These are phyloP conservation scores for Myotis brandtii DNA, from an alignment of 2,113 vertebrate genomes.

Conservation along the genomic window DNA sequence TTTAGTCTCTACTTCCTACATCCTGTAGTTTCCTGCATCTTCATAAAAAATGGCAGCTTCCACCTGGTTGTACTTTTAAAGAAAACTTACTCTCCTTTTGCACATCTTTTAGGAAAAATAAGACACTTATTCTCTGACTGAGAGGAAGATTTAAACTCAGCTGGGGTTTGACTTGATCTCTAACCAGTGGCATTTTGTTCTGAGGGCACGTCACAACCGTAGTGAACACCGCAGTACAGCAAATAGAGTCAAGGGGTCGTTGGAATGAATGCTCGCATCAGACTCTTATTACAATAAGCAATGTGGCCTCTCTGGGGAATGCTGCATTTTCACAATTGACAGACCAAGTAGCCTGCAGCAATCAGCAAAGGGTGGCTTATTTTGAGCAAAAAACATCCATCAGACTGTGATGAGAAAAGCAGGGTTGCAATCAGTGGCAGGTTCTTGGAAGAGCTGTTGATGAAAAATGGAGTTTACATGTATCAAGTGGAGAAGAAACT, in stretches of 20 bases:
- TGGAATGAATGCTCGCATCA: slow-evolving; percentile 68
- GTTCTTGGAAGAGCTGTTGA: slow-evolving; percentile 66
- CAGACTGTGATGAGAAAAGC: slow-evolving; percentile 75
- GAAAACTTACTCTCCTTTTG: neutral
- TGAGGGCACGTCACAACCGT: neutral
- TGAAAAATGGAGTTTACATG: slow-evolving; percentile 73
- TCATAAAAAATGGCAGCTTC: slow-evolving; percentile 42
- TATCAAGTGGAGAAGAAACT: slow-evolving; percentile 55
- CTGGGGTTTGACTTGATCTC: slow-evolving; percentile 34
- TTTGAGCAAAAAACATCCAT: slow-evolving; percentile 74
- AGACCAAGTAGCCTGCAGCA: slow-evolving; percentile 71
- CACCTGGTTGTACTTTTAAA: slow-evolving; percentile 48
- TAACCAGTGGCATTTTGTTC: slow-evolving; percentile 48
- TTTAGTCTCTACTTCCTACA: slow-evolving; percentile 37
- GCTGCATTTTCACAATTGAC: slow-evolving; percentile 74
- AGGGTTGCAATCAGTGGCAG: slow-evolving; percentile 72
- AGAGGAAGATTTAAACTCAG: slow-evolving; percentile 50
- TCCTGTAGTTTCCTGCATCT: neutral
- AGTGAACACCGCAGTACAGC: slow-evolving; percentile 25
- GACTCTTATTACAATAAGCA: slow-evolving; percentile 71
- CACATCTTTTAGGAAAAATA: slow-evolving; percentile 52
- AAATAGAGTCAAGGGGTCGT: slow-evolving; percentile 46
- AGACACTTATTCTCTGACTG: slow-evolving; percentile 51
- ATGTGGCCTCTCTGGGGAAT: slow-evolving; percentile 17
- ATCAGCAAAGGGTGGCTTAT: slow-evolving; percentile 75